Evolutionary conservation across 2,888 invertebrate species (phyloP).

Genomic region (Chironomus tentans): DNA sequence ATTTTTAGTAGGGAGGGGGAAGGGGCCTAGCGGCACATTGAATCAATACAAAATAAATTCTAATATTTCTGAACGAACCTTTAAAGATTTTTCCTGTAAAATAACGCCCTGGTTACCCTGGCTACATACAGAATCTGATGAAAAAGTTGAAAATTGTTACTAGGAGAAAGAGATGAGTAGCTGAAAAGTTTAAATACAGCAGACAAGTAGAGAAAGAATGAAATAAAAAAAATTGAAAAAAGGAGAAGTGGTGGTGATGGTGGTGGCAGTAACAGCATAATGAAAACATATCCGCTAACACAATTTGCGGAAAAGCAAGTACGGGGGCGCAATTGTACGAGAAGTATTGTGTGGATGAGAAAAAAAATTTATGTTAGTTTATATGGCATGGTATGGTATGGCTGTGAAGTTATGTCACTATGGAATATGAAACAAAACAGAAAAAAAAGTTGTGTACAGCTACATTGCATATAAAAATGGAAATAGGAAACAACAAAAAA

Average conservation of each 20-base stretch:
- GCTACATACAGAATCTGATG: too few relatives aligned
- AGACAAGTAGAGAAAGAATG: background rate
- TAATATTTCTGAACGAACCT: too few relatives aligned
- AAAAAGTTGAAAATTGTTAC: too few relatives aligned
- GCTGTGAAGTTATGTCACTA: background rate
- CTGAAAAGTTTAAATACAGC: background rate
- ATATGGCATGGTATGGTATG: background rate
- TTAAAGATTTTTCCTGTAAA: too few relatives aligned
- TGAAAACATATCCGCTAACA: constrained; percentile 12
- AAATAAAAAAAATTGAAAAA: background rate
- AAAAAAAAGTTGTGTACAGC: too few relatives aligned
- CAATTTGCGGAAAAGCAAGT: background rate
- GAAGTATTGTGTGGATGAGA: background rate
- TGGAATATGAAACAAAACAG: background rate
- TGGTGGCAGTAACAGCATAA: background rate
- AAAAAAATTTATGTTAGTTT: background rate
- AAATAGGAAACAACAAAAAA: background rate
- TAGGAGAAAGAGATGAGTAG: background rate
- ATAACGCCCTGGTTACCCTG: too few relatives aligned
- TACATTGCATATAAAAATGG: background rate
- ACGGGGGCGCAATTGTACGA: background rate
- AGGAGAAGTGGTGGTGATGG: background rate
- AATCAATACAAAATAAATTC: too few relatives aligned
- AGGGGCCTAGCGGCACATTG: too few relatives aligned
- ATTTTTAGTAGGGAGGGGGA: too few relatives aligned